Evolutionary conservation across 2,113 vertebrate genomes (phyloP).

Genomic region (Narcine bancroftii): DNA sequence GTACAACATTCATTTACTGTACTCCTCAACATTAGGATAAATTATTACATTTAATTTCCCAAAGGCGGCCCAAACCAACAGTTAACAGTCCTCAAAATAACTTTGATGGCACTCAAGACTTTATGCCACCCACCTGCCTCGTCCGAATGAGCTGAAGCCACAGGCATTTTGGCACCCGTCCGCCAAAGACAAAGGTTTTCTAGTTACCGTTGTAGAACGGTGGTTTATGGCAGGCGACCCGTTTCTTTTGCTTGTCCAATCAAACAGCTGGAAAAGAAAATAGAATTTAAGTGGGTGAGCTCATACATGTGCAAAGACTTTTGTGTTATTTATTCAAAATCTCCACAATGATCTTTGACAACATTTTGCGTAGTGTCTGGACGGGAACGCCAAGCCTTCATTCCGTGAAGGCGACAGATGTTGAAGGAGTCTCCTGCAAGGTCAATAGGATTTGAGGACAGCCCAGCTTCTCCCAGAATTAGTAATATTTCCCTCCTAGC

Average conservation of each 20-base stretch:
- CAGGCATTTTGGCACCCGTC: constrained; percentile 23
- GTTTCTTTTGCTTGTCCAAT: neutral
- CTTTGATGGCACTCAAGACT: no score
- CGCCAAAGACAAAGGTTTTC: neutral
- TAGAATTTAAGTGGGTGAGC: neutral
- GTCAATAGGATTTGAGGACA: neutral
- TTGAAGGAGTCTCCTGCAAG: neutral
- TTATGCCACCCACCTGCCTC: neutral
- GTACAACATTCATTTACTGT: neutral
- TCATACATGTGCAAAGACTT: neutral
- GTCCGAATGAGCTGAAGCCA: constrained; percentile 29
- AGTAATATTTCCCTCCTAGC: neutral
- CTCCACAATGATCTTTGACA: neutral
- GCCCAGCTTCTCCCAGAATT: neutral
- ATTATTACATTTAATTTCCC: neutral
- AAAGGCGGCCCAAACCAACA: neutral
- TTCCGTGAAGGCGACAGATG: no score
- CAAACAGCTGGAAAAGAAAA: neutral
- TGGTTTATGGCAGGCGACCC: neutral
- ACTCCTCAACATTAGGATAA: neutral
- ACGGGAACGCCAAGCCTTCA: neutral
- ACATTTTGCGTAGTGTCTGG: neutral
- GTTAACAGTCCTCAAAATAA: neutral
- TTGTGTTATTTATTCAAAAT: no score
- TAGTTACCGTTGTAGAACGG: neutral